phyloP scores from a whole-genome alignment of 1,140 invertebrate species.

The Anastrepha obliqua region DNA sequence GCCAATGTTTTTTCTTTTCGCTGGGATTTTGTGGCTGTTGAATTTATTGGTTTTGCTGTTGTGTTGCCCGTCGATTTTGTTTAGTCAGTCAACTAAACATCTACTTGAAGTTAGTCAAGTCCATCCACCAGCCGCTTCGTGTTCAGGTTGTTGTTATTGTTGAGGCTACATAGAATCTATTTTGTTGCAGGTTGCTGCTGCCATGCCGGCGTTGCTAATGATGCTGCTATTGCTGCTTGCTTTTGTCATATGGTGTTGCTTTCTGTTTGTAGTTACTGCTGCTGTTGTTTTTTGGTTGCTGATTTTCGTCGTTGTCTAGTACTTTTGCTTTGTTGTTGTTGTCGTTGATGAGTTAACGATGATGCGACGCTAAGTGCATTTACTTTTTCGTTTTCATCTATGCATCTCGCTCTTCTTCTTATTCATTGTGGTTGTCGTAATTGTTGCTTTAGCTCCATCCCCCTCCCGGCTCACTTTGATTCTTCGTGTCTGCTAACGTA shows the following conservation, averaged over 20 bases:
- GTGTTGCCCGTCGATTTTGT: slow-evolving; percentile 43
- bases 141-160: slow-evolving; percentile 52
- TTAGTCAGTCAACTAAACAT: slow-evolving; percentile 57
- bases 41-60: not conserved
- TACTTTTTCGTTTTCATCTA: not conserved
- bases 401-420: slow-evolving; percentile 11
- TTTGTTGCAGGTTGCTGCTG: slow-evolving; percentile 36
- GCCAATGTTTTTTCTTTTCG: not conserved
- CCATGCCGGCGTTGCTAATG: slow-evolving; percentile 28
- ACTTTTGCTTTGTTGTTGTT: not conserved
- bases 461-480: slow-evolving; percentile 64
- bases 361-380: slow-evolving; percentile 57
- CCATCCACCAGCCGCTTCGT: slow-evolving; percentile 52
- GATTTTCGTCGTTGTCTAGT: not conserved
- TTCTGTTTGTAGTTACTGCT: not conserved
- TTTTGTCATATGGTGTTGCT: not conserved
- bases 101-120: slow-evolving; percentile 56
- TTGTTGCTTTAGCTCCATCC: slow-evolving; percentile 53
- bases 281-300: slow-evolving; percentile 19
- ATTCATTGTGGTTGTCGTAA: not conserved
- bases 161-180: not conserved
- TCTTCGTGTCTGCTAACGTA: slow-evolving; percentile 62
- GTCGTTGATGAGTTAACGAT: slow-evolving; percentile 68
- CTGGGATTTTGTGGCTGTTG: not conserved
- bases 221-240: slow-evolving; percentile 37